Conservation (phyloP, 2,113 vertebrate genomes). For the Erythrolamprus reginae region DNA sequence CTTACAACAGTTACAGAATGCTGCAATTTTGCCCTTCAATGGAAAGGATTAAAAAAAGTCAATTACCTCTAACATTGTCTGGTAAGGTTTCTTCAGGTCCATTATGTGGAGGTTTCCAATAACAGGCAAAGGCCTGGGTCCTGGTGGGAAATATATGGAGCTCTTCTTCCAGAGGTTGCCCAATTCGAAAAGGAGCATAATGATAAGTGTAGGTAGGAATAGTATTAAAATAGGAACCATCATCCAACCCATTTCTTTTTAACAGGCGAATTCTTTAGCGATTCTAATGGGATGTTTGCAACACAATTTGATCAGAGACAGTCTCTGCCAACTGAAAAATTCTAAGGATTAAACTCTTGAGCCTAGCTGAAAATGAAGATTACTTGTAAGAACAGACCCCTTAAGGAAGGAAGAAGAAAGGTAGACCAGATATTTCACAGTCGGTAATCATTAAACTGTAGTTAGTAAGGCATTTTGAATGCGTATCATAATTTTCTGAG, state of each 20-base stretch:
- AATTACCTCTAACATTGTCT: background rate
- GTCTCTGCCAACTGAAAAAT: background rate
- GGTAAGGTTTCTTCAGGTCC: background rate
- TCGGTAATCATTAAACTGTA: background rate
- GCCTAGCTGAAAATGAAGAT: background rate
- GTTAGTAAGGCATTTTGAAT: background rate
- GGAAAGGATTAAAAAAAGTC: background rate
- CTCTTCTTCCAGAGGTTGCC: slow-evolving; percentile 11
- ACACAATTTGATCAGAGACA: too few species aligned
- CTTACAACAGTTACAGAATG: background rate
- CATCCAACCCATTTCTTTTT: slow-evolving; percentile 28
- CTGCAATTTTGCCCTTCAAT: background rate
- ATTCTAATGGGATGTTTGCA: background rate
- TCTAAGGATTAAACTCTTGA: background rate
- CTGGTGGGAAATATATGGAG: slow-evolving; percentile 41
- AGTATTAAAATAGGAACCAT: background rate
- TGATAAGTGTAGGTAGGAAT: slow-evolving; percentile 6
- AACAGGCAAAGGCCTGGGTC: slow-evolving; percentile 24
- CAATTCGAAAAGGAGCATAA: slow-evolving; percentile 37
- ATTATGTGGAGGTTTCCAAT: background rate
- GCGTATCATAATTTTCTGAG: background rate
- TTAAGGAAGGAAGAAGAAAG: background rate
- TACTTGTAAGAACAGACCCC: background rate
- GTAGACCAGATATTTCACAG: background rate
- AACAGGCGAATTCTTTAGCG: background rate